Base-by-base conservation (phyloP, 2,888 invertebrate genomes). In the Oithona nana region DNA sequence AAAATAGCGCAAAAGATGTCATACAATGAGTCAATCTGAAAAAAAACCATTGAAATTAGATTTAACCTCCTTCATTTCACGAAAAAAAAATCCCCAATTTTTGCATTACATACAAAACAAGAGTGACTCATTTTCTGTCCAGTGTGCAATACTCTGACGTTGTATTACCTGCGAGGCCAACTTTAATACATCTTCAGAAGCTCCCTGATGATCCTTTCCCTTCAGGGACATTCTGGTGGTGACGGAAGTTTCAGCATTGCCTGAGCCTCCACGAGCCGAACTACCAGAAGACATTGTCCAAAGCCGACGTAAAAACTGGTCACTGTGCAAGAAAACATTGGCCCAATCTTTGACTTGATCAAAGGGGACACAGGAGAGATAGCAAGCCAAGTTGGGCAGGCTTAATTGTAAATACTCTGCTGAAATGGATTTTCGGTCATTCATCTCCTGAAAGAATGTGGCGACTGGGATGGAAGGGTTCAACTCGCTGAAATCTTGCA, bases 401-500 rank as follows among this genome's bases (percentile, higher is more conserved):
- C 93, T 84, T 39, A 84, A 80, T 6, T 84, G 82, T 65, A 94
- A 76, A 57, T 79, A 79, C 68, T 83, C 83, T 26, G 79, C 70
- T 1, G 84, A 81, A 59, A 86, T 72, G 0, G 82, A 81, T 73
- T 88, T 88, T 69, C 82, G 83, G 1, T 83, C 81, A 76, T 86
- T 86, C 61, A 89, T 69, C 20, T 83, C 81, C 80, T 84, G 73
- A 65, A 76, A 72, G 28, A 51, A 64, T 24, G 58, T 48, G 26
- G 26, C 26, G 65, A 98, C 77, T 13, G 97, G 94, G 8, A 92
- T 88, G 64, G 93, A 86, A 1, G 93, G 92, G 71, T 89, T 94
- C 63, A 98, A 74, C 73, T 98, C 97, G 70, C 85, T 86, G 76
- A 98, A 98, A 75, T 98, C 98, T 26, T 89, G 81, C 67, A 98